Conservation (phyloP, 2,797 vertebrate species). For the Fringilla coelebs region DNA sequence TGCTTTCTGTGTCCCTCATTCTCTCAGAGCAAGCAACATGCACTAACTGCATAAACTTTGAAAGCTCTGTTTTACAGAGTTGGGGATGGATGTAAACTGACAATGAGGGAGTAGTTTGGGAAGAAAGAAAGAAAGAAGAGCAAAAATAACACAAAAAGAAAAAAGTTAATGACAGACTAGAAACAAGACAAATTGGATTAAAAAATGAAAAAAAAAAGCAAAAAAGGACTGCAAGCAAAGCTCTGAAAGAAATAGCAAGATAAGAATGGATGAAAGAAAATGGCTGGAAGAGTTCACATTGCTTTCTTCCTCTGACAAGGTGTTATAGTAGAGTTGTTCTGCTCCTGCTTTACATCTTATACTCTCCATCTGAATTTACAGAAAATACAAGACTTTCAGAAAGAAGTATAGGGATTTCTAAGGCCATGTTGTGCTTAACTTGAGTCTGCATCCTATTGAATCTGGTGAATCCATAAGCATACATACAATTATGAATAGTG, state of each 20-base stretch:
- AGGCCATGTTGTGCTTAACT: rapidly evolving
- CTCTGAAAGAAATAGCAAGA: background rate
- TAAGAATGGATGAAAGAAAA: background rate
- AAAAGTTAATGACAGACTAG: background rate
- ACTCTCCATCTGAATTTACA: background rate
- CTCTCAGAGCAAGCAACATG: conserved; percentile 58
- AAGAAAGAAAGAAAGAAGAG: background rate
- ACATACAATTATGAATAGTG: background rate
- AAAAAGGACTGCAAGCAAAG: background rate
- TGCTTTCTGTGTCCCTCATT: conserved; percentile 67
- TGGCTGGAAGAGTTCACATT: background rate
- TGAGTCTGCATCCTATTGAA: background rate
- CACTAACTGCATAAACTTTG: conserved; percentile 36
- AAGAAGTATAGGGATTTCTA: background rate
- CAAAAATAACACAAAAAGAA: background rate
- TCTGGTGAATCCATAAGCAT: background rate
- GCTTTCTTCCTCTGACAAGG: background rate
- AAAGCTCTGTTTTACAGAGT: conserved; percentile 30
- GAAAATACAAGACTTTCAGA: background rate
- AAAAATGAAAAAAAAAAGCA: background rate
- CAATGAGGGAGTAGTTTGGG: background rate
- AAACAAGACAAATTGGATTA: background rate
- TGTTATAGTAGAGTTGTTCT: background rate
- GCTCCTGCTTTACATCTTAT: background rate
- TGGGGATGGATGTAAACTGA: background rate